Conservation (phyloP, 1,140 invertebrate genomes). For the Drosophila arawakana region DNA sequence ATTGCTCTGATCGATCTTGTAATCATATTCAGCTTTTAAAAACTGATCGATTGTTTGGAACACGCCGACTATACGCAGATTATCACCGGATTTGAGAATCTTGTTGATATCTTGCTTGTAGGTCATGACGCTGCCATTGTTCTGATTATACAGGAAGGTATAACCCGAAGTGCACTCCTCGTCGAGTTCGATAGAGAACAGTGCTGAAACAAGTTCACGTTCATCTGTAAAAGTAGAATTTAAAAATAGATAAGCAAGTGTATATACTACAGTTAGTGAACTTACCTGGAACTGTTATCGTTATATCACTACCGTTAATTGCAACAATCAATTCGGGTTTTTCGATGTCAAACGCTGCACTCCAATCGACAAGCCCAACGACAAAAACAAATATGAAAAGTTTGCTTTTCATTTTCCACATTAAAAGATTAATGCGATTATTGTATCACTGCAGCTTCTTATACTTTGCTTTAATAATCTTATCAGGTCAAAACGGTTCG, state of each 20-base stretch:
- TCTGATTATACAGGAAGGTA: background rate
- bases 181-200: slow-evolving; percentile 13
- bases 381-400: background rate
- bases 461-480: background rate
- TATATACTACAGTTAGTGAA: background rate
- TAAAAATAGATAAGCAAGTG: background rate
- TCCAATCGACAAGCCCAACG: background rate
- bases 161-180: slow-evolving; percentile 1
- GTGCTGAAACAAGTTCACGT: slow-evolving; percentile 1
- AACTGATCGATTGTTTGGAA: slow-evolving; percentile 5
- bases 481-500: background rate
- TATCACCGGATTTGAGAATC: slow-evolving; percentile 10
- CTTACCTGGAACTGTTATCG: background rate
- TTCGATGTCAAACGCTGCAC: background rate
- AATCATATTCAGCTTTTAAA: background rate
- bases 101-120: background rate
- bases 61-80: background rate
- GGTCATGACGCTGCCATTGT: background rate
- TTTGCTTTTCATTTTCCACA: background rate
- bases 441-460: background rate
- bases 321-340: background rate
- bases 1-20: background rate
- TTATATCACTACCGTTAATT: background rate
- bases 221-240: slow-evolving; percentile 7
- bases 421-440: background rate